phyloP scores from a whole-genome alignment of 2,113 vertebrate genomes.

The Epinephelus moara region DNA sequence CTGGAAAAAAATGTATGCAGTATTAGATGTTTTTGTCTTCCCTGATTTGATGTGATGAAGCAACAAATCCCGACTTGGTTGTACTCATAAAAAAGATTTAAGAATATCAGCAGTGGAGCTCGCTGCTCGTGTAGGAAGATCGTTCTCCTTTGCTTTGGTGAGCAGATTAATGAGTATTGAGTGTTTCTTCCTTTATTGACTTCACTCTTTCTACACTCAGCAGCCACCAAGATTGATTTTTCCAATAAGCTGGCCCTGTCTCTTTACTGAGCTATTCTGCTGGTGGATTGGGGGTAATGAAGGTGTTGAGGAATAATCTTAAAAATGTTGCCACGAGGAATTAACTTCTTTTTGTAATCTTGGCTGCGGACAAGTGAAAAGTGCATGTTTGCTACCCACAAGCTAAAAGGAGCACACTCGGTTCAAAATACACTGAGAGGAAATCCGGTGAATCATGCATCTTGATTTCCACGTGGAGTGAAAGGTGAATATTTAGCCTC shows the following conservation, averaged over 20 bases:
- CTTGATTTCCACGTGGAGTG: constrained; percentile 49
- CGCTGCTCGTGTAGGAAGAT: not conserved
- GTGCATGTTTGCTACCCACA: constrained; percentile 5
- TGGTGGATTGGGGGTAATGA: constrained; percentile 12
- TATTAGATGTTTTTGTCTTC: not conserved
- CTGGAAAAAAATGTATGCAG: not conserved
- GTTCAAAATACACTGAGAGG: not conserved
- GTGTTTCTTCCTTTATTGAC: constrained; percentile 30
- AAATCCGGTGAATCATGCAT: constrained; percentile 20
- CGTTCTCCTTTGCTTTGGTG: constrained; percentile 28
- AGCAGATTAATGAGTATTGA: constrained; percentile 38
- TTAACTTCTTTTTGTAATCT: not conserved
- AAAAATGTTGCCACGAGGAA: not conserved
- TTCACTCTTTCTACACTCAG: constrained; percentile 16
- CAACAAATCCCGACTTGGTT: constrained; percentile 6
- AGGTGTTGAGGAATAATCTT: not conserved
- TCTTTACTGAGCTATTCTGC: constrained; percentile 24
- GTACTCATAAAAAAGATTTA: not conserved
- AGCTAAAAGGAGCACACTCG: not conserved
- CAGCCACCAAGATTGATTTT: constrained; percentile 41
- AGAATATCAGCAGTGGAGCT: constrained; percentile 4
- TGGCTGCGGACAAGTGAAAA: not conserved
- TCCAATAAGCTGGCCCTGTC: constrained; percentile 31
- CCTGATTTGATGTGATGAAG: not conserved
- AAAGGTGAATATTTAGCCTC: constrained; percentile 82